Evolutionary conservation across 2,888 invertebrate genomes (phyloP), one percentile per base, ranked within the genome.

Genomic region (Ptilodon capucinus): DNA sequence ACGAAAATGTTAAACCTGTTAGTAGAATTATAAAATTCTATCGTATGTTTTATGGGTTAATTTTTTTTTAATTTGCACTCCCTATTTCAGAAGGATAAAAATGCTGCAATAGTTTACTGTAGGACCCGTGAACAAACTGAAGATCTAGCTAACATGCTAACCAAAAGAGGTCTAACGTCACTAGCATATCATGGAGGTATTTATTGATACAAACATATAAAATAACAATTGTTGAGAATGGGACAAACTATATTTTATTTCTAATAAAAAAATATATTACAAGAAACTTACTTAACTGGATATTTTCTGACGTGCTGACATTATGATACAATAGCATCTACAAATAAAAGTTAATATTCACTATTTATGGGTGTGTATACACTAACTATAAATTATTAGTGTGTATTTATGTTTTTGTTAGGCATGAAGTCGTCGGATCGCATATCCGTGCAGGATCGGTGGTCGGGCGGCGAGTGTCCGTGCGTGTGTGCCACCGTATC

Each of bases 401-500:
- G 4, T 28, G 28, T 28, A 1, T 28, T 2, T 28, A 5, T n/a
- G n/a, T 28, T 34, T 47, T 38, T 16, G 40, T 40, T 48, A 94
- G 94, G 95, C 13, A 86, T 97, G 46, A 95, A 94, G 71, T 92
- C 93, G 40, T 88, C 92, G 0, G 95, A 97, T 43, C 92, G 98
- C 44, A 92, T 94, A 43, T 91, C 93, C 40, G 95, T 95, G 30
- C 99, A 99, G 85, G 95, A 96, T 76, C 94, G 95, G 58, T 99
- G 99, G 99, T 97, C 97, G 89, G 91, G 92, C 28, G 99, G 99
- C 0, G 94, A 94, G 60, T 94, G 95, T 66, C 95, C 97, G 2
- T 96, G 99, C 21, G 98, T 99, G 60, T 96, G 96, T 58, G 99
- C 99, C 4, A 99, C 99, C 0, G 95, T 99, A 48, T 98, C 98